Evolutionary conservation across 2,113 vertebrate genomes (phyloP), one percentile per base, ranked within the genome.

Genomic region (Dicerorhinus sumatrensis): DNA sequence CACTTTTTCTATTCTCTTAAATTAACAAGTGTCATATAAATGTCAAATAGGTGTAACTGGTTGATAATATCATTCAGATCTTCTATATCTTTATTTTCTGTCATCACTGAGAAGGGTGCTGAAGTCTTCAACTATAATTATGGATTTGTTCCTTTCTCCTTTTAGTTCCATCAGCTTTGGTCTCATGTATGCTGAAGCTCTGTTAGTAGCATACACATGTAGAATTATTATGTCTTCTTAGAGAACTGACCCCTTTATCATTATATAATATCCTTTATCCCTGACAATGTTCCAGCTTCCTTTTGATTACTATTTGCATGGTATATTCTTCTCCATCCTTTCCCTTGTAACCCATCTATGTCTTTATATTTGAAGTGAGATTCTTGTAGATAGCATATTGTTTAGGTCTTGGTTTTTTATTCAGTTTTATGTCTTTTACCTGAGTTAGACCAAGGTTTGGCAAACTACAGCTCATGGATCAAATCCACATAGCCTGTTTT

Each of bases 191-290:
- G 23, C 77, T 69, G 46, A 62, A 85, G 8, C 51, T 80, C 63
- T 77, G 10, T 83, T 76, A 89, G 31, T 76, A 89, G 31, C 39
- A 91, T 48, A 48, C 14, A 90, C 17, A 31, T 14, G 77, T 77
- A 84, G 25, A 95, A 90, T 65, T 73, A 60, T 13, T 76, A 76
- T 23, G 5, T 90, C 31, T 69, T 69, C 65, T 95, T 95, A 90
- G 60, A 36, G 46, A 27, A 54, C 51, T 62, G 51, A 72, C 46
- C 20, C 54, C 54, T 84, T 77, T 54, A 72, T 63, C 18, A 77
- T 85, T 60, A 73, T 36, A 25, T 79, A 85, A n/a, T 62, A 4
- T 86, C 20, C 3, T 62, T 84, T 60, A 95, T 86, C 42, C 46
- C 63, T n/a, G 73, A 86, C 20, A 42, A 14, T 70, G 76, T 65